These are phyloP conservation scores for Ostrea denselamellosa DNA, from an alignment of 1,140 invertebrate species.

Conservation along the genomic window DNA sequence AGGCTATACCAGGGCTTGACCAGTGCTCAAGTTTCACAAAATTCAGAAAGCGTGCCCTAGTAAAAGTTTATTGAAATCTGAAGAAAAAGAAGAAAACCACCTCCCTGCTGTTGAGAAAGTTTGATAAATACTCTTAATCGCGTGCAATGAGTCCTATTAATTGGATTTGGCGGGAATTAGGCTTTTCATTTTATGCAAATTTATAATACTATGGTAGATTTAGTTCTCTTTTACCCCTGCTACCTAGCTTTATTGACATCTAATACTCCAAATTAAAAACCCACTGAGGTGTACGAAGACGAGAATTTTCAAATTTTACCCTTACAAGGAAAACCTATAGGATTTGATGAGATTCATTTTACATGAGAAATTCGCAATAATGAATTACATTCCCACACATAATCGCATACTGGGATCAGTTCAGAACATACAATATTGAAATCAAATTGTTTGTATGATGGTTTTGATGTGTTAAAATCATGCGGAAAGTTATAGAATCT, in stretches of 20 bases:
- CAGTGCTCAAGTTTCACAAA: background rate
- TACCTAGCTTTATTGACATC: slow-evolving; percentile 16
- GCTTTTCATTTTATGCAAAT: slow-evolving; percentile 35
- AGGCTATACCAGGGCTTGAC: background rate
- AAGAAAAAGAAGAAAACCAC: background rate
- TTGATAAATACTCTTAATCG: slow-evolving; percentile 20
- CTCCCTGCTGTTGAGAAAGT: background rate
- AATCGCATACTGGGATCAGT: background rate
- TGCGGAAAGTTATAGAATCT: background rate
- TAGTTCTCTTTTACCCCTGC: slow-evolving; percentile 14
- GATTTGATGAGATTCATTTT: slow-evolving; percentile 31
- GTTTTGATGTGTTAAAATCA: slow-evolving; percentile 20
- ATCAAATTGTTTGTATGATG: slow-evolving; percentile 26
- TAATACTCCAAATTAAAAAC: slow-evolving; percentile 34
- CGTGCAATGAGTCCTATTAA: slow-evolving; percentile 5
- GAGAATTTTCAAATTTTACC: slow-evolving; percentile 33
- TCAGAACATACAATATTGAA: background rate
- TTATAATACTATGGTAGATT: slow-evolving; percentile 1
- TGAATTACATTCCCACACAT: slow-evolving; percentile 30
- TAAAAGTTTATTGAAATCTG: background rate
- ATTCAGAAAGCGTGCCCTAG: background rate
- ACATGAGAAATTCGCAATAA: slow-evolving; percentile 22
- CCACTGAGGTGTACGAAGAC: background rate
- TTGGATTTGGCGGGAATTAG: slow-evolving; percentile 23
- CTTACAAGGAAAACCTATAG: background rate